These are phyloP conservation scores for Quadriops clusia DNA, from an alignment of 2,888 invertebrate species.

Conservation along the genomic window DNA sequence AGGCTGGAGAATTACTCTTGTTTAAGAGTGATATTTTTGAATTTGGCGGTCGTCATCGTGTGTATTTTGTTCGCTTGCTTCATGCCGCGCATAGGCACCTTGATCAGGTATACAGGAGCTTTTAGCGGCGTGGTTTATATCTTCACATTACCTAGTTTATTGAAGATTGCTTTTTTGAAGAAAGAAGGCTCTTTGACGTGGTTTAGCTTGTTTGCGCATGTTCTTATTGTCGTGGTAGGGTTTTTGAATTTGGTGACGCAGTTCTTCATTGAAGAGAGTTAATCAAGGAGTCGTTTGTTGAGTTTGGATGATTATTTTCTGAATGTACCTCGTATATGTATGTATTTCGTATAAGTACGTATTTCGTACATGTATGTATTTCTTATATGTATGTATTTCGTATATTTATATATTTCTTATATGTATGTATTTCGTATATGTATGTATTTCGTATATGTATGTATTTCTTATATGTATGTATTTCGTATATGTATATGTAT, in stretches of 20 bases:
- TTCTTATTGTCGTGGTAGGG: constrained; percentile 57
- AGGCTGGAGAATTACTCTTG: too few species aligned
- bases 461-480: too few species aligned
- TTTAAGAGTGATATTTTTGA: constrained; percentile 47
- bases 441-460: too few species aligned
- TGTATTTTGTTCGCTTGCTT: constrained; percentile 76
- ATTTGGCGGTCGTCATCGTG: constrained; percentile 48
- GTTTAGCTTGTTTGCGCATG: constrained; percentile 46
- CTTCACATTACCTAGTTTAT: constrained; percentile 71
- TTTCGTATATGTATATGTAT: too few species aligned
- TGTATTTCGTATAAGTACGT: too few species aligned
- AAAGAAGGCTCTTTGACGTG: constrained; percentile 48
- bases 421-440: too few species aligned
- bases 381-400: too few species aligned
- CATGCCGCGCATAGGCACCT: constrained; percentile 73
- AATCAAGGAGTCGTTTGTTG: too few species aligned
- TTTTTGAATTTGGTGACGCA: constrained; percentile 66
- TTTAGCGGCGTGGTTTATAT: constrained; percentile 78
- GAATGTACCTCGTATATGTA: too few species aligned
- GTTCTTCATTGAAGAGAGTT: constrained; percentile 51
- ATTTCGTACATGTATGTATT: too few species aligned
- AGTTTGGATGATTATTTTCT: too few species aligned
- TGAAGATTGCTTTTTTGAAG: constrained; percentile 58
- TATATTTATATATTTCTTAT: too few species aligned
- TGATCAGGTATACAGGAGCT: constrained; percentile 85